A percentile compares a stretch with the other conserved stretches of the same genome.
Conservation (phyloP, 2,888 invertebrate species). For the Timandra comae region DNA sequence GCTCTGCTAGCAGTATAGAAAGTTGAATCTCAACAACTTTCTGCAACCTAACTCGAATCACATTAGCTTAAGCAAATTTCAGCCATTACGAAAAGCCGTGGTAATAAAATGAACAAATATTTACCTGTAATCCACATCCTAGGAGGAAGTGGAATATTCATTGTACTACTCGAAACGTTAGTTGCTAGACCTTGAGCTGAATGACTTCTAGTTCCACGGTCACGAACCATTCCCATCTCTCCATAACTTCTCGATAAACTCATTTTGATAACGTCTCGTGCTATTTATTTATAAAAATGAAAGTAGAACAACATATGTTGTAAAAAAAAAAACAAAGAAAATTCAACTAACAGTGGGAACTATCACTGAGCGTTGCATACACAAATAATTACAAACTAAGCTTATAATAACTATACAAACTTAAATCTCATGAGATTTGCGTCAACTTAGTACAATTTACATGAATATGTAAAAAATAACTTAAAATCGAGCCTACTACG, state of each 20-base stretch:
- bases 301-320: constrained; percentile 59
- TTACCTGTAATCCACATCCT: constrained; percentile 70
- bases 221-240: constrained; percentile 26
- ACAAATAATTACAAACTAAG: constrained; percentile 22
- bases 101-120: constrained; percentile 10
- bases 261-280: constrained; percentile 41
- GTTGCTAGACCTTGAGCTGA: constrained; percentile 63
- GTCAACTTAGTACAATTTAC: constrained; percentile 61
- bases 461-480: constrained; percentile 67
- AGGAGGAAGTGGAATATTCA: constrained; percentile 73
- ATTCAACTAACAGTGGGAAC: constrained; percentile 36
- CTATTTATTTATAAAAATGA: constrained; percentile 40
- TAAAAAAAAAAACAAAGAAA: constrained; percentile 48
- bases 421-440: constrained; percentile 63
- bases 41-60: too few relatives aligned
- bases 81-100: too few relatives aligned
- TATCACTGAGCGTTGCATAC: constrained; percentile 31
- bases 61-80: too few relatives aligned
- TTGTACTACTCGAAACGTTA: constrained; percentile 48
- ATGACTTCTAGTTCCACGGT: constrained; percentile 52
- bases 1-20: too few relatives aligned
- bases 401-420: constrained; percentile 38
- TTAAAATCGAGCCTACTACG: constrained; percentile 55
- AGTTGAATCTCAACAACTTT: constrained; percentile 1
- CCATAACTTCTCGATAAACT: constrained; percentile 41